phyloP scores from a whole-genome alignment of 2,888 invertebrate genomes.

The Elegia similella region DNA sequence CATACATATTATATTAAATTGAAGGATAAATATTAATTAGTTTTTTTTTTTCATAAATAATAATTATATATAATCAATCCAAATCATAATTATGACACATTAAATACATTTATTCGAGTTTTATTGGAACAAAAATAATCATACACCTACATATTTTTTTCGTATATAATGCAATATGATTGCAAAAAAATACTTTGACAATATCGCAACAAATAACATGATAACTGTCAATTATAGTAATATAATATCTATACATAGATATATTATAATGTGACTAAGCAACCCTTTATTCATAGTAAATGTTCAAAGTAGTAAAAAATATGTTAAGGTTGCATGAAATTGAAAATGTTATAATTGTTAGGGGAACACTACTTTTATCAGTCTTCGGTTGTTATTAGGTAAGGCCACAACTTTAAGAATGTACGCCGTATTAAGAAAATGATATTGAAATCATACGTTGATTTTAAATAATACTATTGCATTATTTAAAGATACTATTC shows the following conservation, averaged over 20 bases:
- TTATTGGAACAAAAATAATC: slow-evolving; percentile 15
- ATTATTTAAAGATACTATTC: not conserved
- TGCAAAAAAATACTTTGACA: slow-evolving; percentile 11
- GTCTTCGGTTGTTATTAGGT: slow-evolving; percentile 25
- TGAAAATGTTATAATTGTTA: not conserved
- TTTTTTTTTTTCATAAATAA: not conserved
- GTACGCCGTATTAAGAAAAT: not conserved
- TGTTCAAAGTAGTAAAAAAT: not conserved
- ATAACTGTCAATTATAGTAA: slow-evolving; percentile 17
- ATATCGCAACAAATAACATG: slow-evolving; percentile 18
- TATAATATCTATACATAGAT: slow-evolving; percentile 17
- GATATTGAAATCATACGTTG: not conserved
- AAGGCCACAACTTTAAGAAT: slow-evolving; percentile 26
- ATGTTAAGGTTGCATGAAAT: not conserved
- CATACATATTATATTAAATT: no score
- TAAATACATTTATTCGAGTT: slow-evolving; percentile 1
- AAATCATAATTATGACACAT: slow-evolving; percentile 1
- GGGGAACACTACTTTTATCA: slow-evolving; percentile 21
- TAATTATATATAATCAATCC: not conserved
- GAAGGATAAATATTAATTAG: not conserved
- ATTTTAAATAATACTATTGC: not conserved
- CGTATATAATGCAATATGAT: slow-evolving; percentile 5
- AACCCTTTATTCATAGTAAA: not conserved
- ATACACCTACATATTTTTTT: not conserved
- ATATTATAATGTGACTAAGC: slow-evolving; percentile 13